Percentiles rank a stretch among this genome's conserved stretches.
phyloP scores from a whole-genome alignment of 1,140 invertebrate genomes.

The Achroia grisella region DNA sequence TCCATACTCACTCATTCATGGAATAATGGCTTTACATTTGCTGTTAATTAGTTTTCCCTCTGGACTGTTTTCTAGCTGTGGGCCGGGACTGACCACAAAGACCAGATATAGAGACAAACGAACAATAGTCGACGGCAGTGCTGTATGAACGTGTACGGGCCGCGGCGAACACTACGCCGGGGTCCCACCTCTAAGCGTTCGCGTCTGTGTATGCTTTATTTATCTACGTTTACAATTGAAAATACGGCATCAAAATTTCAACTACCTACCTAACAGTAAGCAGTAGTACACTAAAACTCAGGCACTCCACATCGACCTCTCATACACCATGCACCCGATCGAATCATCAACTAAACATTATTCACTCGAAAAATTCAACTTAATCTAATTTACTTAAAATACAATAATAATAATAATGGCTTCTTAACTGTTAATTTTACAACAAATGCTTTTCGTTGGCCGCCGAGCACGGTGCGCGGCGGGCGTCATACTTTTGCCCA shows the following conservation, averaged over 20 bases:
- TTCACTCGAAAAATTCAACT: conserved; percentile 70
- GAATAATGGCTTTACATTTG: no score
- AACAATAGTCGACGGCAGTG: conserved; percentile 17
- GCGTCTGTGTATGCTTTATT: conserved; percentile 58
- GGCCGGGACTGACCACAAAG: no score
- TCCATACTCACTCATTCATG: no score
- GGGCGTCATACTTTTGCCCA: conserved; percentile 30
- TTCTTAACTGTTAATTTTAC: conserved; percentile 66
- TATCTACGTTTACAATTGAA: conserved; percentile 65
- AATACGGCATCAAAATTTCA: conserved; percentile 70
- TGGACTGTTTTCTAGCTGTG: no score
- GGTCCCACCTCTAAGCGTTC: conserved; percentile 33
- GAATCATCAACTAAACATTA: conserved; percentile 64
- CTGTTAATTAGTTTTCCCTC: no score
- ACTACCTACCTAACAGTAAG: conserved; percentile 73
- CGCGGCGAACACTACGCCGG: conserved; percentile 1
- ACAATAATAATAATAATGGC: conserved; percentile 65
- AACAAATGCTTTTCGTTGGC: conserved; percentile 70
- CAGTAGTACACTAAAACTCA: conserved; percentile 68
- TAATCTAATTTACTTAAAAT: conserved; percentile 70
- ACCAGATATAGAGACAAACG: conserved; percentile 1
- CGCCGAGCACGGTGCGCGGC: conserved; percentile 50
- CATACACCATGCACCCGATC: conserved; percentile 62
- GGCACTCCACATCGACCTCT: conserved; percentile 68
- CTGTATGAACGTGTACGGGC: conserved; percentile 13